Evolutionary conservation across 1,140 invertebrate genomes (phyloP).

Genomic region (Brachionus rubens): DNA sequence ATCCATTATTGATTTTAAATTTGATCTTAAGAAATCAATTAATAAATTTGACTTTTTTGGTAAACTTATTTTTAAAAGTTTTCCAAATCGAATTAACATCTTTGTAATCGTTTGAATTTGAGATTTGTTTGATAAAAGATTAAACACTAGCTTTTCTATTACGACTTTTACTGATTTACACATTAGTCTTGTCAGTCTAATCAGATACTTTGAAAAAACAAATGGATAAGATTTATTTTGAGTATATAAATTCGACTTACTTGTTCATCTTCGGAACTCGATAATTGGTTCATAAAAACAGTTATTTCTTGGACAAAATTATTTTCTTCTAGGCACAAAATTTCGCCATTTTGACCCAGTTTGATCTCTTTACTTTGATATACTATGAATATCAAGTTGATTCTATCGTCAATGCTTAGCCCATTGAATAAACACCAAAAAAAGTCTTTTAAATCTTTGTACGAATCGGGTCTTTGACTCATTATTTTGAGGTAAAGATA

Average conservation of each 20-base stretch:
- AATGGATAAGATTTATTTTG: neutral
- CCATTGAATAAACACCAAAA: neutral
- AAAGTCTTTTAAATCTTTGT: neutral
- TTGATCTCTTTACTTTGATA: neutral
- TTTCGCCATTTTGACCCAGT: neutral
- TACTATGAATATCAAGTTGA: neutral
- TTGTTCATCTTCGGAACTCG: neutral
- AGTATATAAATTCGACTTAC: no score
- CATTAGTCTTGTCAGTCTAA: neutral
- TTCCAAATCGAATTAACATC: neutral
- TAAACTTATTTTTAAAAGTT: neutral
- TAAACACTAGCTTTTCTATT: neutral
- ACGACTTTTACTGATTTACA: constrained; percentile 13
- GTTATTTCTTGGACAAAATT: constrained; percentile 8
- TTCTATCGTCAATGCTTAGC: neutral
- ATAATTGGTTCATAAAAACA: neutral
- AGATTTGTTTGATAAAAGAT: constrained; percentile 5
- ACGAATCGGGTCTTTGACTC: neutral
- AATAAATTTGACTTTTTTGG: neutral
- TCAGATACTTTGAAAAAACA: neutral
- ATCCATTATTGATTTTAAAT: neutral
- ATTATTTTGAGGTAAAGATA: neutral
- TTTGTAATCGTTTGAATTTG: neutral
- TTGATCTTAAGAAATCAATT: neutral
- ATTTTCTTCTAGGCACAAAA: neutral